Base-by-base conservation (phyloP, 2,113 vertebrate genomes). In the Labrus mixtus region DNA sequence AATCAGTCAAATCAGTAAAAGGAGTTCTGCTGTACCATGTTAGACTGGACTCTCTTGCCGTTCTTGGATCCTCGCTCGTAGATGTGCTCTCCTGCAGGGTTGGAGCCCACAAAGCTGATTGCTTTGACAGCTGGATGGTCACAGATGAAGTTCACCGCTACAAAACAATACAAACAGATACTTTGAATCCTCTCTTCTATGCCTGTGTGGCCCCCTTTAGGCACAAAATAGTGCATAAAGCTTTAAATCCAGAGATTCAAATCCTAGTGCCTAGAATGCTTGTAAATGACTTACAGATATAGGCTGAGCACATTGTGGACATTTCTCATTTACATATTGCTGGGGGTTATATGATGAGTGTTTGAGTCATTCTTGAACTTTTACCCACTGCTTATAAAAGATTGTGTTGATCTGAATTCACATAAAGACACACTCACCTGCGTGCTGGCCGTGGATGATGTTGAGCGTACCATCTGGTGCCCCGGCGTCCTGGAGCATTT, bases 21-120 rank as follows among this genome's bases (percentile, higher is more conserved):
- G 0, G 46, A 56, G 58, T 29, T 37, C 10, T 43, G 22, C 7
- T 20, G 29, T 86, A 99, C 98, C 98, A 99, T 99, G 89, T 99
- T 99, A 87, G 97, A 98, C 92, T 99, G 98, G 72, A 99, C 97
- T 88, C 98, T 95, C 93, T 99, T 99, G 93, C 98, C 98, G 23
- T 98, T 95, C 92, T 95, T 95, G 74, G 97, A 98, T 59, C 98
- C 98, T 59, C 95, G 82, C 59, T 91, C 83, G 9, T 92, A 93
- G 82, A 93, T 93, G 89, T 99, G 96, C 83, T 99, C 97, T 80
- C 98, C 98, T 25, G 98, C 98, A 79, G 96, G 95, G 93, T 98
- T 99, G 89, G 98, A 99, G 72, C 98, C 98, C 91, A 99, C 97
- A 87, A 99, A 99, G 93, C 97, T 99, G 94, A 99, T 98, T 64